Evolutionary conservation across 2,888 invertebrate species (phyloP).

Genomic region (Brachynemurus nebulosus): DNA sequence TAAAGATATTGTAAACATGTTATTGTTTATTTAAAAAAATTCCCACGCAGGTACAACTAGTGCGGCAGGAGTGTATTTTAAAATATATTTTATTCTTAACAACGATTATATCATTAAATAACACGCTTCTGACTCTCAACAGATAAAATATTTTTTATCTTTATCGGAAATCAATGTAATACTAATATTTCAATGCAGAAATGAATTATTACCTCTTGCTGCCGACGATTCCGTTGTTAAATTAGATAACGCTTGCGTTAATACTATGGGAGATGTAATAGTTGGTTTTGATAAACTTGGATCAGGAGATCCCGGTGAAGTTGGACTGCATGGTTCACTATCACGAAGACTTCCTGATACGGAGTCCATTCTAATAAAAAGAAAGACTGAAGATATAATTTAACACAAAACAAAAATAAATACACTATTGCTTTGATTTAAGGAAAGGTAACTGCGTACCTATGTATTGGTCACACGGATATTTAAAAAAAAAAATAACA

Average conservation of each 20-base stretch:
- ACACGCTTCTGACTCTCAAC: no score
- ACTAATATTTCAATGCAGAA: background rate
- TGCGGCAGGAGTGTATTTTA: no score
- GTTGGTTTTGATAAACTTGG: slow-evolving; percentile 25
- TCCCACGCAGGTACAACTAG: no score
- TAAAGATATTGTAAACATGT: no score
- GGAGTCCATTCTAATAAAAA: slow-evolving; percentile 64
- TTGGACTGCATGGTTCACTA: slow-evolving; percentile 83
- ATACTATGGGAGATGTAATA: slow-evolving; percentile 38
- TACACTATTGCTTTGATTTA: background rate
- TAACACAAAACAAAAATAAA: background rate
- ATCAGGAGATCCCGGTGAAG: slow-evolving; percentile 65
- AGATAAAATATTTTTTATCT: no score
- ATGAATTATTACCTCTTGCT: background rate
- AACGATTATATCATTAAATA: no score
- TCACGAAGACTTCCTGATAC: slow-evolving; percentile 83
- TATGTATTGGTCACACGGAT: no score
- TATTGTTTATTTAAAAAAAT: no score
- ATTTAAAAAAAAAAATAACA: no score
- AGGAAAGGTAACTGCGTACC: no score
- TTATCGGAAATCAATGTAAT: no score
- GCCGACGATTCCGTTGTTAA: slow-evolving; percentile 24
- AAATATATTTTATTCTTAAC: no score
- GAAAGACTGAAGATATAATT: background rate
- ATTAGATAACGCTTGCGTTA: slow-evolving; percentile 39